Conservation (phyloP, 2,888 invertebrate genomes). For the Lycocerus yunnanus region DNA sequence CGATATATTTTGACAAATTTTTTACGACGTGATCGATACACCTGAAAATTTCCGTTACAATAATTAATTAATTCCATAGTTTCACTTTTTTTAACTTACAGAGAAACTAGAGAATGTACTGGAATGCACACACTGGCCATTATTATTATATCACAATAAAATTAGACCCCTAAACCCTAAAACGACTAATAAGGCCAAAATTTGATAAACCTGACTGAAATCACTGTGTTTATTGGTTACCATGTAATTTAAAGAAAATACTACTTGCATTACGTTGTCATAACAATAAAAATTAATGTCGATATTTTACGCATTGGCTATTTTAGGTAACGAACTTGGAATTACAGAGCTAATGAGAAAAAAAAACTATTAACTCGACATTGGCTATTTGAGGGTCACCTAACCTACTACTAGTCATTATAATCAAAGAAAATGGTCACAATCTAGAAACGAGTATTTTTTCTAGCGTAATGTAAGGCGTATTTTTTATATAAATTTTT, state of each 20-base stretch:
- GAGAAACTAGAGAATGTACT: slow-evolving; percentile 13
- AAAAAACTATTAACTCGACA: background rate
- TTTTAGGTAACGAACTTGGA: background rate
- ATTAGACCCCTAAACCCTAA: background rate
- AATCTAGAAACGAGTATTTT: background rate
- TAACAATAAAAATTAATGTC: background rate
- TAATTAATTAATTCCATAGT: background rate
- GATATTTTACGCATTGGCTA: background rate
- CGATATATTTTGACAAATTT: slow-evolving; percentile 35
- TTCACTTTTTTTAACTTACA: slow-evolving; percentile 14
- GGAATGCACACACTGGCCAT: background rate
- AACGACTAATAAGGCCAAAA: background rate
- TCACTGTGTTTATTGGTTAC: background rate
- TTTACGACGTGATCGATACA: slow-evolving; percentile 39
- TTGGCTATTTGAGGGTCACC: background rate
- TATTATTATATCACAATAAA: background rate
- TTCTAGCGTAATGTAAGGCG: background rate
- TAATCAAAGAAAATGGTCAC: background rate
- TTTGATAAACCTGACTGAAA: background rate
- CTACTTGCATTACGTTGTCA: background rate
- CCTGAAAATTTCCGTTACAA: slow-evolving; percentile 24
- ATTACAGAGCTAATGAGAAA: background rate
- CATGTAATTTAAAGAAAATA: background rate
- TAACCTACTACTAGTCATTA: background rate
- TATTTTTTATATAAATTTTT: background rate